Evolutionary conservation across 2,797 vertebrate species (phyloP), one percentile per base, ranked within the genome.

Genomic region (Crocidura indochinensis): DNA sequence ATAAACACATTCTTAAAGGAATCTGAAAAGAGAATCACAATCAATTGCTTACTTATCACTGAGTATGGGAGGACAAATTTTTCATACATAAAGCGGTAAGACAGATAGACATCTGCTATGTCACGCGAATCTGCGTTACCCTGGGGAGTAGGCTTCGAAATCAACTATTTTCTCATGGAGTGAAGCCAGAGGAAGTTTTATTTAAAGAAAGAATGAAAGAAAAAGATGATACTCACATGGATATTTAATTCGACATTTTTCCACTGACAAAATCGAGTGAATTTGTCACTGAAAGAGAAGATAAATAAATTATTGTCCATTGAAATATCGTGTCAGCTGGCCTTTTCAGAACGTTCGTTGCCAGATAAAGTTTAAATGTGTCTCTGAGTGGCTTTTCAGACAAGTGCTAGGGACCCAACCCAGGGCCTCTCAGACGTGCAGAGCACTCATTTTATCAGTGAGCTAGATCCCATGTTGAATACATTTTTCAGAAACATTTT

Each of bases 241-340:
- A 99, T 99, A 97, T 99, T 99, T 96, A 99, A 98, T 96, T 99
- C 99, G 87, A 99, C 99, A 38, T 99, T 99, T 98, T 99, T 99
- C 99, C 99, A 99, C 97, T 99, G 99, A 97, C 99, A 99, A 92
- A 99, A 99, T 78, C 99, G 98, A 85, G 99, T 99, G 95, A 99
- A 99, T 96, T 99, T 99, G 97, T 99, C 99, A 88, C 99, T 99
- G 44, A 92, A 87, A 95, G 89, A 96, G 91, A 93, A 94, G 8
- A 72, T n/a, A 78, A 68, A 92, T 88, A 29, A 29, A 91, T 97
- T 85, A 94, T 82, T 84, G 72, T 65, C 91, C 93, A 87, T 78
- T 62, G 56, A 67, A 22, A 26, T 4, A 19, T 8, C 31, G 22
- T 1, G 49, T 27, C 14, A 68, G 17, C 62, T n/a, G 20, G 27